A percentile compares a stretch with the other conserved stretches of the same genome.
Evolutionary conservation across 1,140 invertebrate species (phyloP).

Genomic region (Aphaenogaster floridana): DNA sequence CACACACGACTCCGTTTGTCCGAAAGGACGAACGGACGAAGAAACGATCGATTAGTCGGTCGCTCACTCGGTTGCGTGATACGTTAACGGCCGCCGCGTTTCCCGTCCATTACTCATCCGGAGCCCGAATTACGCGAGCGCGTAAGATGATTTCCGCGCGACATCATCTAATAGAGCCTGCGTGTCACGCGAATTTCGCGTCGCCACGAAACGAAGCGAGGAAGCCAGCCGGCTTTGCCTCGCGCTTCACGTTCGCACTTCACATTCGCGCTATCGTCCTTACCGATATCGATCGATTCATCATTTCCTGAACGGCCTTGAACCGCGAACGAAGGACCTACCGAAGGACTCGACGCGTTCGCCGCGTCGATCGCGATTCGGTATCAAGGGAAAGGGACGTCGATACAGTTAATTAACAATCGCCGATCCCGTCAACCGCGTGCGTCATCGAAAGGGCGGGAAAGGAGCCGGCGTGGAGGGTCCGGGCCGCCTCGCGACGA

Average conservation of each 20-base stretch:
- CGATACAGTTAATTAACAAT: not conserved
- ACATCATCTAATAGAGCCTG: constrained; percentile 23
- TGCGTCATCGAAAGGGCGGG: constrained; percentile 31
- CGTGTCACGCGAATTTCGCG: constrained; percentile 44
- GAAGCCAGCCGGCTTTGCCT: not conserved
- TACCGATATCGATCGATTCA: not conserved
- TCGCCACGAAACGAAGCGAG: not conserved
- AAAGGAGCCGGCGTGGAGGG: not conserved
- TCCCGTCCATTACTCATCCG: constrained; percentile 28
- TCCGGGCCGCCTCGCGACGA: not conserved
- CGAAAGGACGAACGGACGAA: constrained; percentile 7
- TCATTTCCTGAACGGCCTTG: not conserved
- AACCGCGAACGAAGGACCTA: not conserved
- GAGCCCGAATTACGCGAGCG: constrained; percentile 41
- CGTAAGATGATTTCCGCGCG: constrained; percentile 46
- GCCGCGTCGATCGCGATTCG: not conserved
- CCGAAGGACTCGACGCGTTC: not conserved
- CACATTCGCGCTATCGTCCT: not conserved
- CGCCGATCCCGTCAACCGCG: no score
- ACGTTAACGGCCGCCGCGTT: constrained; percentile 16
- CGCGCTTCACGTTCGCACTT: not conserved
- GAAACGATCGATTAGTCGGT: constrained; percentile 18
- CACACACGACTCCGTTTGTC: not conserved
- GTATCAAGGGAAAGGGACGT: not conserved
- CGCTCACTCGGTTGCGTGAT: constrained; percentile 28